These are phyloP conservation scores for Trileptium ribeirensis DNA, from an alignment of 2,888 invertebrate species.

Conservation along the genomic window DNA sequence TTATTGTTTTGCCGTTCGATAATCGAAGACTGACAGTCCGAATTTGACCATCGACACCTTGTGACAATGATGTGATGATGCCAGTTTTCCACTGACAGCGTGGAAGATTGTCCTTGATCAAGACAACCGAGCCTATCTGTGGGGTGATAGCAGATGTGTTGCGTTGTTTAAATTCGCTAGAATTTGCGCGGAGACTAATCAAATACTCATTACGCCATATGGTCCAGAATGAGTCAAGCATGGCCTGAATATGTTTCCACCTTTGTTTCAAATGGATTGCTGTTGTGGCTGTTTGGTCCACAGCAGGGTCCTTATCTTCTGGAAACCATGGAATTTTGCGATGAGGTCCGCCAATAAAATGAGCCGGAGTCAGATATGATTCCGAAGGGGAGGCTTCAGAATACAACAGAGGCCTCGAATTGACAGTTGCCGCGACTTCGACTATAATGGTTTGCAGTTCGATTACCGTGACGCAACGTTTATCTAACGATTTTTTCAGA, in stretches of 20 bases:
- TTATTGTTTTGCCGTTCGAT: not conserved
- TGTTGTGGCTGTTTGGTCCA: not conserved
- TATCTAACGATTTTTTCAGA: not conserved
- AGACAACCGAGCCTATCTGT: not conserved
- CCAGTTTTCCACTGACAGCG: not conserved
- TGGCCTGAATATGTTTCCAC: not conserved
- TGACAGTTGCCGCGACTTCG: not conserved
- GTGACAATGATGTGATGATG: not conserved
- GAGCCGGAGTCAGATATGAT: not conserved
- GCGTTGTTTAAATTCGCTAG: not conserved
- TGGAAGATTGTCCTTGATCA: not conserved
- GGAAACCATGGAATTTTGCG: not conserved
- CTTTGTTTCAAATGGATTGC: not conserved
- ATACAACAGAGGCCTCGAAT: not conserved
- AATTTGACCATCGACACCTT: not conserved
- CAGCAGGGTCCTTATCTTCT: not conserved
- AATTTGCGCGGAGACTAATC: not conserved
- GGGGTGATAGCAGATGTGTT: not conserved
- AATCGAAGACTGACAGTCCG: not conserved
- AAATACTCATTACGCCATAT: not conserved
- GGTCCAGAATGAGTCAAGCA: not conserved
- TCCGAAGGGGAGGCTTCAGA: not conserved
- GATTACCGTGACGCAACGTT: not conserved
- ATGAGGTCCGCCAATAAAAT: not conserved
- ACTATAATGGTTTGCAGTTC: slow-evolving; percentile 6